Base-by-base conservation (phyloP, 2,888 invertebrate genomes). In the Caenorhabditis sp. region DNA sequence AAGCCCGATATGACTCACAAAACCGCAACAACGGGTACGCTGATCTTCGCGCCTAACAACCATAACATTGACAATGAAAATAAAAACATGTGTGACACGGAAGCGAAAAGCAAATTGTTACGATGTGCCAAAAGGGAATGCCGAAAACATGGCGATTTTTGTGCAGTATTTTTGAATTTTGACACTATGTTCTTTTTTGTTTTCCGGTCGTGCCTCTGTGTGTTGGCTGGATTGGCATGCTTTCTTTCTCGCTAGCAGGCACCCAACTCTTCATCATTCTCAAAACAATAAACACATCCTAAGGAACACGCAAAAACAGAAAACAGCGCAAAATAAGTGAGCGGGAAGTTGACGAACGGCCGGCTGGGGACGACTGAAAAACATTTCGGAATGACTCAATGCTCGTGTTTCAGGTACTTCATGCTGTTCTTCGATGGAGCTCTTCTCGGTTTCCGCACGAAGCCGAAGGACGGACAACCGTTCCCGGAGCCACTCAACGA, bases 351-450 rank as follows among this genome's bases (percentile, higher is more conserved):
- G 40, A 40, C 6, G 40, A 40, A 40, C 40, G 40, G 40, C 40
- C 40, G 40, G 32, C 32, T 32, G 32, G 40, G 40, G 13, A 13
- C 40, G 40, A 40, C 6, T 13, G 62, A 40, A 70, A 13, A 53
- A 70, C 26, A 50, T 40, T 47, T 32, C 11, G 26, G 60, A 60
- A 76, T 53, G 24, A 44, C 22, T 1, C 13, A 15, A 37, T 20
- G 4, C 32, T 32, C 32, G 32, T 32, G n/a, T 69, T 82, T 28
- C 77, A 88, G 88, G 37, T 99, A 98, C 93, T 99, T 99, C 93
- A 95, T 98, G 82, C 94, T 99, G 69, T 95, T 96, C 90, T 95
- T 96, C 91, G 96, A 99, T 94, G 99, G 99, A 20, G 95, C 96
- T 68, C 94, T 99, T 87, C 95, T 96, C 90, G 99, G 99, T 35